Percentiles rank a stretch among this genome's conserved stretches.
phyloP scores from a whole-genome alignment of 2,797 vertebrate species.

The Brachyalestes nurse region DNA sequence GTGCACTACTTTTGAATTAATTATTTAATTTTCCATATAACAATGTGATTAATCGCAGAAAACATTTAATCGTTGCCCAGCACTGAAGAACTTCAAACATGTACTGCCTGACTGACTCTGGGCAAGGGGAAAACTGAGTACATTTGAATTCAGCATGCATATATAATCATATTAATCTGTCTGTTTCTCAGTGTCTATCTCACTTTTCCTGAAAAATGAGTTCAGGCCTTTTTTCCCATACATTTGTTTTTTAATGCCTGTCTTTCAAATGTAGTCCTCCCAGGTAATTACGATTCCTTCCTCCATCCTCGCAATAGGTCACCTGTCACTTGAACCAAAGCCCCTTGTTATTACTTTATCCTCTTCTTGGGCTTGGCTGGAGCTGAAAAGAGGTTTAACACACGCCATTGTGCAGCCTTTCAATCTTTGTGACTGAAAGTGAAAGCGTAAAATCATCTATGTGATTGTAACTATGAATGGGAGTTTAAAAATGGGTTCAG shows the following conservation, averaged over 20 bases:
- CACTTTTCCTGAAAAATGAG: background rate
- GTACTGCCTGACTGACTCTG: too few species aligned
- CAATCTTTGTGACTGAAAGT: constrained; percentile 43
- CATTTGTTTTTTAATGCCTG: constrained; percentile 43
- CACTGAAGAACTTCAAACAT: too few species aligned
- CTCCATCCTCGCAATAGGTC: constrained; percentile 58
- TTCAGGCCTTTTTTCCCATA: background rate
- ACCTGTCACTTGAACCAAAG: constrained; percentile 74
- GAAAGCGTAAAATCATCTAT: constrained; percentile 1
- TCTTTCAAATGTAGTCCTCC: constrained; percentile 64
- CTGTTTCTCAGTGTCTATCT: constrained; percentile 16
- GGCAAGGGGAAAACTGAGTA: too few species aligned
- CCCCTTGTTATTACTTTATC: constrained; percentile 74
- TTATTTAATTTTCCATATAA: too few species aligned
- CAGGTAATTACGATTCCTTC: constrained; percentile 65
- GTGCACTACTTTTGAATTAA: too few species aligned
- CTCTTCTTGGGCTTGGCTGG: constrained; percentile 65
- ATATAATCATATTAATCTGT: background rate
- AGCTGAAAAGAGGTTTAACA: constrained; percentile 69
- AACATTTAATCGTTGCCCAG: too few species aligned
- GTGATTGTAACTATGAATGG: background rate
- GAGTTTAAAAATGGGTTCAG: background rate
- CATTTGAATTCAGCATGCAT: too few species aligned
- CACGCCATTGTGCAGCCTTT: constrained; percentile 56
- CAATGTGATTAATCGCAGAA: too few species aligned